phyloP scores from a whole-genome alignment of 2,888 invertebrate species.

The Cerastis rubricosa region DNA sequence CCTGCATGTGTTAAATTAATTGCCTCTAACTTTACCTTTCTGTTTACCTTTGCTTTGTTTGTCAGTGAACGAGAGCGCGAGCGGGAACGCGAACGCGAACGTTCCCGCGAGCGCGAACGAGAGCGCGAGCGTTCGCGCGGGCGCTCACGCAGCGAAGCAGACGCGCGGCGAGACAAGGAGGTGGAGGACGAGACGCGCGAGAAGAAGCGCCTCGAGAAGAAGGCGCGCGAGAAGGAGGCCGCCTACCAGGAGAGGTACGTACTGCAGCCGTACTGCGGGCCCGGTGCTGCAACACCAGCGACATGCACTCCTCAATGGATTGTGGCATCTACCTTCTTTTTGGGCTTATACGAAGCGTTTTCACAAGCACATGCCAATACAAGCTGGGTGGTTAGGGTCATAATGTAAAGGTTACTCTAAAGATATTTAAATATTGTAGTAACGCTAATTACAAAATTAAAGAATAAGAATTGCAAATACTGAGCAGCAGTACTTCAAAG shows the following conservation, averaged over 20 bases:
- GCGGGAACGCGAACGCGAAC: conserved; percentile 73
- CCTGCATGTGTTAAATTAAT: background rate
- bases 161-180: conserved; percentile 94
- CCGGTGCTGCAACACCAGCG: too few species aligned
- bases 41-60: conserved; percentile 32
- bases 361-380: too few species aligned
- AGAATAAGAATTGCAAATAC: too few species aligned
- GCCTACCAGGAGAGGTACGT: conserved; percentile 96
- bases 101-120: conserved; percentile 83
- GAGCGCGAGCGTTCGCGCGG: conserved; percentile 85
- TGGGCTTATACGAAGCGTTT: too few species aligned
- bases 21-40: background rate
- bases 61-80: conserved; percentile 76
- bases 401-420: too few species aligned
- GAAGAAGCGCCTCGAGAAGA: conserved; percentile 96
- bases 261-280: too few species aligned
- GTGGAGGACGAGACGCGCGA: conserved; percentile 98
- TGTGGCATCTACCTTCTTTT: too few species aligned
- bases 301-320: too few species aligned
- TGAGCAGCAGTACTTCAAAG: too few species aligned
- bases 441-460: too few species aligned
- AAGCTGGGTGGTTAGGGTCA: too few species aligned
- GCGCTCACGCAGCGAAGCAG: conserved; percentile 90
- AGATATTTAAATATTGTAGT: too few species aligned
- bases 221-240: conserved; percentile 98